phyloP scores from a whole-genome alignment of 2,888 invertebrate species.

The Theristus sp. region DNA sequence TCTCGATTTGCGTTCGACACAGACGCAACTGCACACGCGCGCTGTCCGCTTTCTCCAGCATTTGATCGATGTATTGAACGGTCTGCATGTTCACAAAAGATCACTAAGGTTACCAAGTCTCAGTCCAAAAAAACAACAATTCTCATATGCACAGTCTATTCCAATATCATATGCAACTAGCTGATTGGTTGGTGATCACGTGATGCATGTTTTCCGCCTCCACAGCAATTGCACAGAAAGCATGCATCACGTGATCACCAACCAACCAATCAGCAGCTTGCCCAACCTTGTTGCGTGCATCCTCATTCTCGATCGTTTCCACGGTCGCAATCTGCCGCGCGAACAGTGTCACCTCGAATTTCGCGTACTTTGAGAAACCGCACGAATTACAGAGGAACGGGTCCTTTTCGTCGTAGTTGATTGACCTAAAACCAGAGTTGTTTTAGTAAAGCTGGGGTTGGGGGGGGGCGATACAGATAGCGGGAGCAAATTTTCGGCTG shows the following conservation, averaged over 20 bases:
- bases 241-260: too few relatives aligned
- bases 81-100: not conserved
- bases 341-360: constrained; percentile 82
- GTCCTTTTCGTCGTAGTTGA: constrained; percentile 96
- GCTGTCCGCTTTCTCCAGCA: constrained; percentile 80
- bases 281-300: constrained; percentile 60
- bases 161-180: too few relatives aligned
- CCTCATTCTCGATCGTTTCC: constrained; percentile 88
- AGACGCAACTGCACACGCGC: constrained; percentile 74
- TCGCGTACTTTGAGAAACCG: constrained; percentile 96
- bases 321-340: constrained; percentile 80
- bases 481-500: too few relatives aligned
- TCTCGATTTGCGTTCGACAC: constrained; percentile 73
- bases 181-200: too few relatives aligned
- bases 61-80: constrained; percentile 65
- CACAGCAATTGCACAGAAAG: too few relatives aligned
- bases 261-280: too few relatives aligned
- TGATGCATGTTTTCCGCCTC: too few relatives aligned
- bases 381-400: constrained; percentile 96
- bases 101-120: not conserved
- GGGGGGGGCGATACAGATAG: too few relatives aligned
- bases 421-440: too few relatives aligned
- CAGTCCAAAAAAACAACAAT: too few relatives aligned
- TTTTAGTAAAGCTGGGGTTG: constrained; percentile 11
- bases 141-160: too few relatives aligned